Evolutionary conservation across 2,888 invertebrate species (phyloP).

Genomic region (Neria commutata): DNA sequence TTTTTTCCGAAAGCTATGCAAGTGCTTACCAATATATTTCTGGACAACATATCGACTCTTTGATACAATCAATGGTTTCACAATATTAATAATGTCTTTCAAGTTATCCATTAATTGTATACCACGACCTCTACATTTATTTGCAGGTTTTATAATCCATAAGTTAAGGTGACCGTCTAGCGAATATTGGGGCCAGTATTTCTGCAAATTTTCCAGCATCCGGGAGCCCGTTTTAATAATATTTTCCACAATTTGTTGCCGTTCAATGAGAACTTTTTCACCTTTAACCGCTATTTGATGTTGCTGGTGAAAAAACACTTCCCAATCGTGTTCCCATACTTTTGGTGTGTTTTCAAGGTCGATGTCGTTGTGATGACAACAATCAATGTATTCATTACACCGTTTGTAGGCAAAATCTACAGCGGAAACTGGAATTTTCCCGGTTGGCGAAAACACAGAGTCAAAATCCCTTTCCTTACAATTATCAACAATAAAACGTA

Average conservation of each 20-base stretch:
- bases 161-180: constrained; percentile 86
- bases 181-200: constrained; percentile 81
- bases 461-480: constrained; percentile 66
- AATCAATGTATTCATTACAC: constrained; percentile 77
- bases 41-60: constrained; percentile 89
- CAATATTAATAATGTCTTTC: constrained; percentile 79
- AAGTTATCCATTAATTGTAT: constrained; percentile 85
- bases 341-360: constrained; percentile 66
- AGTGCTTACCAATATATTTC: constrained; percentile 87
- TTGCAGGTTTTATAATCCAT: constrained; percentile 96
- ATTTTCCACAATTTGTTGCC: constrained; percentile 46
- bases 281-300: constrained; percentile 73
- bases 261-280: constrained; percentile 62
- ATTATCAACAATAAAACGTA: constrained; percentile 76
- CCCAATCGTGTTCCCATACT: constrained; percentile 89
- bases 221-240: constrained; percentile 64
- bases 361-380: constrained; percentile 76
- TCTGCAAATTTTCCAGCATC: constrained; percentile 70
- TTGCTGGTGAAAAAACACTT: constrained; percentile 77
- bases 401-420: constrained; percentile 83
- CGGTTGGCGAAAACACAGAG: constrained; percentile 65
- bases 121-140: constrained; percentile 89
- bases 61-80: constrained; percentile 71
- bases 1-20: too few relatives aligned
- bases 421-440: constrained; percentile 74